Evolutionary conservation across 2,888 invertebrate species (phyloP).

Genomic region (Mythimna vitellina): DNA sequence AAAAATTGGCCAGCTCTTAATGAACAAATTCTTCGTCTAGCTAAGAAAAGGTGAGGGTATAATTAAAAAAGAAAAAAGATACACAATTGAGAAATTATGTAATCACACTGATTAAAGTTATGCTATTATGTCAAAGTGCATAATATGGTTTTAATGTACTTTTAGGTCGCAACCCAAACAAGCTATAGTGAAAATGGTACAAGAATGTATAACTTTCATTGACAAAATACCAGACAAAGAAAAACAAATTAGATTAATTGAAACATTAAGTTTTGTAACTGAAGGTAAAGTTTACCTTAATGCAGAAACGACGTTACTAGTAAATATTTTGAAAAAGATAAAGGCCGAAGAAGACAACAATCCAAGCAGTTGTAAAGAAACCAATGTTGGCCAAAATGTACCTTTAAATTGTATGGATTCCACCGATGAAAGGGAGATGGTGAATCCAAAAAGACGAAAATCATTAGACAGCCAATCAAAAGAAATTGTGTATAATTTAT

Average conservation of each 20-base stretch:
- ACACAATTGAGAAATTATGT: too few species aligned
- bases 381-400: not conserved
- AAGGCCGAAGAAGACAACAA: slow-evolving; percentile 8
- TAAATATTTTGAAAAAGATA: slow-evolving; percentile 92
- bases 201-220: slow-evolving; percentile 97
- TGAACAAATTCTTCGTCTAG: slow-evolving; percentile 97
- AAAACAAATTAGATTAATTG: slow-evolving; percentile 97
- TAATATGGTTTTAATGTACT: slow-evolving; percentile 7
- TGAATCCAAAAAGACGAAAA: slow-evolving; percentile 17
- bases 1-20: slow-evolving; percentile 98
- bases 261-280: slow-evolving; percentile 97
- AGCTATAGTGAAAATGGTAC: slow-evolving; percentile 99
- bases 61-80: not conserved
- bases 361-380: not conserved
- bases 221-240: slow-evolving; percentile 97
- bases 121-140: too few species aligned
- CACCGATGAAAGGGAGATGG: not conserved
- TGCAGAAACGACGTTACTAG: slow-evolving; percentile 98
- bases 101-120: too few species aligned
- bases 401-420: slow-evolving; percentile 21
- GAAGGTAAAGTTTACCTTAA: slow-evolving; percentile 99
- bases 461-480: slow-evolving; percentile 5
- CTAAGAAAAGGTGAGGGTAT: slow-evolving; percentile 93
- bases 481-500: slow-evolving; percentile 26
- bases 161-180: slow-evolving; percentile 97